A percentile compares a stretch with the other conserved stretches of the same genome.
These are phyloP conservation scores for Heliconius hewitsoni DNA, from an alignment of 1,140 invertebrate species.

Conservation along the genomic window DNA sequence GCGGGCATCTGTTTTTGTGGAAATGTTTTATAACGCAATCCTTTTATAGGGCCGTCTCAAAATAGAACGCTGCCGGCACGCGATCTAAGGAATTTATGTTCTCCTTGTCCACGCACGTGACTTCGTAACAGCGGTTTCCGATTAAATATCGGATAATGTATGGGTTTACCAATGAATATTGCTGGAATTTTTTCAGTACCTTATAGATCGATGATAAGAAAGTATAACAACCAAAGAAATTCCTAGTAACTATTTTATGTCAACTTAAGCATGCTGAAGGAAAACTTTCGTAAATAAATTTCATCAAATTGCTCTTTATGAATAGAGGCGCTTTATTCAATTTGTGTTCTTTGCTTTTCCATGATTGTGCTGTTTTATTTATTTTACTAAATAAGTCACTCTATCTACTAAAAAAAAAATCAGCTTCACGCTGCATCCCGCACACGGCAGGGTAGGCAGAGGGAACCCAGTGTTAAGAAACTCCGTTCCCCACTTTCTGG, in stretches of 20 bases:
- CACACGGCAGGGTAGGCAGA: no score
- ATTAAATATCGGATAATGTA: constrained; percentile 18
- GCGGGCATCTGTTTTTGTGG: constrained; percentile 52
- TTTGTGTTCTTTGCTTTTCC: not conserved
- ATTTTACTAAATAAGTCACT: no score
- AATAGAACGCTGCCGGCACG: constrained; percentile 42
- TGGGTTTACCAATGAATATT: not conserved
- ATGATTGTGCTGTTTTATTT: not conserved
- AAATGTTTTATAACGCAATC: constrained; percentile 42
- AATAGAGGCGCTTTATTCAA: not conserved
- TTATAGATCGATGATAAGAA: not conserved
- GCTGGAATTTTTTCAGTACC: not conserved
- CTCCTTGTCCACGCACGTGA: constrained; percentile 29
- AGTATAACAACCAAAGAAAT: not conserved
- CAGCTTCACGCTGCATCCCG: no score
- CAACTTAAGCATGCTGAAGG: not conserved
- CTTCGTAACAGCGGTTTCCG: constrained; percentile 1
- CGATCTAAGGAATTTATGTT: constrained; percentile 41
- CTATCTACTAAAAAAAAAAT: not conserved
- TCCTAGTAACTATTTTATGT: not conserved
- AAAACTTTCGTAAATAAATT: not conserved
- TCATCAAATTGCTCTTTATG: not conserved
- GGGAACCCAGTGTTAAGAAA: no score
- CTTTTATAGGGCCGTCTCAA: constrained; percentile 44
- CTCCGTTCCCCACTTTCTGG: no score